Conservation (phyloP, 1,140 invertebrate genomes). For the Temnothorax curvispinosus region DNA sequence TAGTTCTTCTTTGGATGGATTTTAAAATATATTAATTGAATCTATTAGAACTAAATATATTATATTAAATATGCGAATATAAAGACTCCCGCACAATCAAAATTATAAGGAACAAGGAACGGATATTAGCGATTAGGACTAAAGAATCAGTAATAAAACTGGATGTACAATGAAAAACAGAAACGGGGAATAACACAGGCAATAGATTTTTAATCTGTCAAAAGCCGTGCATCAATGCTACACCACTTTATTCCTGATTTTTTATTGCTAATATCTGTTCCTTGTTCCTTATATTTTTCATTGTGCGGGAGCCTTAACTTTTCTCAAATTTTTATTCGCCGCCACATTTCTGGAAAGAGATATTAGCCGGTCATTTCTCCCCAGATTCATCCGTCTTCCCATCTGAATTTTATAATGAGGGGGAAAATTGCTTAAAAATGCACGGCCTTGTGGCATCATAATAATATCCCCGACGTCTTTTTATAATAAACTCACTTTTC, state of each 20-base stretch:
- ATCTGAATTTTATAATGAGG: not conserved
- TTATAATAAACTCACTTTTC: not conserved
- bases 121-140: too few relatives aligned
- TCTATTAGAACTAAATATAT: not conserved
- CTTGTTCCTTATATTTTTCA: too few relatives aligned
- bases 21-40: not conserved
- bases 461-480: not conserved
- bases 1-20: not conserved
- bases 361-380: not conserved
- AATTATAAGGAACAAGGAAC: too few relatives aligned
- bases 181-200: too few relatives aligned
- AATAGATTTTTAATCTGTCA: too few relatives aligned
- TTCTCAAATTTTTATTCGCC: not conserved
- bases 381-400: not conserved
- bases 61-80: not conserved
- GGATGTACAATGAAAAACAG: too few relatives aligned
- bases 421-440: not conserved
- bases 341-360: not conserved
- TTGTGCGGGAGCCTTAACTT: not conserved
- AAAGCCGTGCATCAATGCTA: too few relatives aligned
- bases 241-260: too few relatives aligned
- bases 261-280: too few relatives aligned
- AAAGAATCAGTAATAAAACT: too few relatives aligned
- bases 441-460: not conserved
- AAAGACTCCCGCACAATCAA: too few relatives aligned